A percentile compares a stretch with the other conserved stretches of the same genome.
phyloP scores from a whole-genome alignment of 2,888 invertebrate genomes.

The Camponotus fellah region DNA sequence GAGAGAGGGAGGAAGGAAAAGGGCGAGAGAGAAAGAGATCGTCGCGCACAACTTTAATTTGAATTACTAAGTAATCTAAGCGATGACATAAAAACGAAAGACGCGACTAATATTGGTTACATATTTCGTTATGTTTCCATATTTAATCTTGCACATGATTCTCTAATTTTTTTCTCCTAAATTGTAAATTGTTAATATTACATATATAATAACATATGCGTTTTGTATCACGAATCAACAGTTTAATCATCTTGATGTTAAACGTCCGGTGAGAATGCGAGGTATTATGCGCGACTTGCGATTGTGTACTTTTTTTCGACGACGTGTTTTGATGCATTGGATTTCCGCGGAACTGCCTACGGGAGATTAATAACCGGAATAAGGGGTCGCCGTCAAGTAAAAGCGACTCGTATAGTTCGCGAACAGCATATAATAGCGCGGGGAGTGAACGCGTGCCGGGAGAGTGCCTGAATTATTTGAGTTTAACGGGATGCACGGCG shows the following conservation, averaged over 20 bases:
- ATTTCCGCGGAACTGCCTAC: slow-evolving; percentile 28
- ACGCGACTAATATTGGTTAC: not conserved
- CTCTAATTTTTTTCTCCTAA: not conserved
- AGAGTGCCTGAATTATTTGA: slow-evolving; percentile 47
- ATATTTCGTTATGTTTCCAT: not conserved
- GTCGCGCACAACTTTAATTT: slow-evolving; percentile 5
- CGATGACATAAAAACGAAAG: not conserved
- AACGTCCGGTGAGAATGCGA: slow-evolving; percentile 16
- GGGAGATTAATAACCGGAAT: slow-evolving; percentile 46
- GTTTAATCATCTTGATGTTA: slow-evolving; percentile 4
- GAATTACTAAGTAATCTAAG: slow-evolving; percentile 1
- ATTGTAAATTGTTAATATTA: not conserved
- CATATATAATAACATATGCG: not conserved
- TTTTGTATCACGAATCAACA: slow-evolving; percentile 11
- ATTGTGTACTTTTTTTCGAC: slow-evolving; percentile 37
- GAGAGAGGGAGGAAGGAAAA: not conserved
- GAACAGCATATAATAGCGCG: slow-evolving; percentile 38
- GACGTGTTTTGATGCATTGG: slow-evolving; percentile 25
- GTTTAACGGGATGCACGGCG: slow-evolving; percentile 15
- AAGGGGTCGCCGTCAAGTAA: slow-evolving; percentile 31
- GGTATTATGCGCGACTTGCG: slow-evolving; percentile 15
- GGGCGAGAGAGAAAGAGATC: not conserved
- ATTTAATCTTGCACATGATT: not conserved
- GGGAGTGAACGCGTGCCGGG: not conserved
- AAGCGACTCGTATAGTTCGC: slow-evolving; percentile 31